phyloP scores from a whole-genome alignment of 2,113 vertebrate genomes.

The Casuarius casuarius region DNA sequence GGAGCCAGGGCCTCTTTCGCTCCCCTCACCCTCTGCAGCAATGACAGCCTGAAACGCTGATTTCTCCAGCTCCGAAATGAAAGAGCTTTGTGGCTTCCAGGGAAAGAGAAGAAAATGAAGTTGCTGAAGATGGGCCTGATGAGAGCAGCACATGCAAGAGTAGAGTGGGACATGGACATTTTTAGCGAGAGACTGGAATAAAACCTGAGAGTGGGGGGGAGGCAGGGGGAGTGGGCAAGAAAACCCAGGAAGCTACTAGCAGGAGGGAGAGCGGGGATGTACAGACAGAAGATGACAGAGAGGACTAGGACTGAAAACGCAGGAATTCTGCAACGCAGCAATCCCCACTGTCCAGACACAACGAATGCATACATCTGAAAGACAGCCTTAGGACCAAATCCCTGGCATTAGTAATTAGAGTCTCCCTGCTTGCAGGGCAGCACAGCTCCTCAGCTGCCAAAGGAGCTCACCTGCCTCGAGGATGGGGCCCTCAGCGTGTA shows the following conservation, averaged over 20 bases:
- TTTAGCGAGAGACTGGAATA: not conserved
- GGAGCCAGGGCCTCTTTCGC: not conserved
- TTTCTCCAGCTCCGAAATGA: not conserved
- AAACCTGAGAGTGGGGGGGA: too few relatives aligned
- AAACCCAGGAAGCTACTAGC: not conserved
- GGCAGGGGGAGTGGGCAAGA: not conserved
- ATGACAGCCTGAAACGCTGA: not conserved
- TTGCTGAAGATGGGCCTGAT: not conserved
- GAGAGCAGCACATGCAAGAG: not conserved
- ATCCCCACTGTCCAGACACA: not conserved
- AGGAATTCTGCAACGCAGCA: not conserved
- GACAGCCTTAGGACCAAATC: rapidly evolving
- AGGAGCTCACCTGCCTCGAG: not conserved
- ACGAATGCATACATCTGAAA: rapidly evolving
- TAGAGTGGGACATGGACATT: not conserved
- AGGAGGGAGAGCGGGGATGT: not conserved
- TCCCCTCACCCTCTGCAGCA: not conserved
- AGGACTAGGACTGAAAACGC: not conserved
- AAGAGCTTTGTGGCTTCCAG: not conserved
- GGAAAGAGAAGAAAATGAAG: not conserved
- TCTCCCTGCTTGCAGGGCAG: not conserved
- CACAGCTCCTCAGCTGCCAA: not conserved
- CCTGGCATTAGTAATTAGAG: not conserved
- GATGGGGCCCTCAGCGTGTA: not conserved
- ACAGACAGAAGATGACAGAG: not conserved